Base-by-base conservation (phyloP, 2,888 invertebrate genomes). In the Pterostichus madidus region DNA sequence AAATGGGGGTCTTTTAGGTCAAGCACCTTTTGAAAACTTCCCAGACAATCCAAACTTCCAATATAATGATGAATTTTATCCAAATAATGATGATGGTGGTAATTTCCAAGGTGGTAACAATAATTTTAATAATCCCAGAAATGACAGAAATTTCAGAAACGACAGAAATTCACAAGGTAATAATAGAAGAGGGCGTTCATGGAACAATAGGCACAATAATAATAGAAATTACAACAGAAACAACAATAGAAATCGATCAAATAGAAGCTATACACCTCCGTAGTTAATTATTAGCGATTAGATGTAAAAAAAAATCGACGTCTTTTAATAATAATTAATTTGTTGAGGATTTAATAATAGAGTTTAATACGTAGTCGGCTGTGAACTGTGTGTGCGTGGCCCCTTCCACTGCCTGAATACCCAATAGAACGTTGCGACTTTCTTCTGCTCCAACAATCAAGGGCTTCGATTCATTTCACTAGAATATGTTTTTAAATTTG, bases 21-120 rank as follows among this genome's bases (percentile, higher is more conserved):
- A 88, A 68, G 89, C 88, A 0, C 87, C 87, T 0, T 85, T 85
- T 59, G 83, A 82, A 31, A 85, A 85, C 77, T 85, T 85, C 80
- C 83, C 61, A 24, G 79, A 83, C 17, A 80, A 83, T 35, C 84
- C 85, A 76, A 84, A 85, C n/a, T 83, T 83, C 91, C 24, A 91
- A 91, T 49, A 89, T 90, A 91, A 92, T 86, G 91, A 92, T 84
- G 92, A 92, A 87, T 92, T 91, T 85, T 89, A 88, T 83, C 87
- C 86, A 24, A 87, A 86, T 13, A 87, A 88, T 53, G 86, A 86
- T 68, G 84, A 85, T 31, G 85, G 85, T 49, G 83, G 91, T 90
- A 88, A 89, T 89, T 90, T 90, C 88, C 89, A 90, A 89, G 90
- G 89, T 88, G 83, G 84, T 31, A 56, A 64, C 5, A 80, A 83